Evolutionary conservation across 1,140 invertebrate species (phyloP), one percentile per base, ranked within the genome.

Genomic region (Drosophila lacertosa): DNA sequence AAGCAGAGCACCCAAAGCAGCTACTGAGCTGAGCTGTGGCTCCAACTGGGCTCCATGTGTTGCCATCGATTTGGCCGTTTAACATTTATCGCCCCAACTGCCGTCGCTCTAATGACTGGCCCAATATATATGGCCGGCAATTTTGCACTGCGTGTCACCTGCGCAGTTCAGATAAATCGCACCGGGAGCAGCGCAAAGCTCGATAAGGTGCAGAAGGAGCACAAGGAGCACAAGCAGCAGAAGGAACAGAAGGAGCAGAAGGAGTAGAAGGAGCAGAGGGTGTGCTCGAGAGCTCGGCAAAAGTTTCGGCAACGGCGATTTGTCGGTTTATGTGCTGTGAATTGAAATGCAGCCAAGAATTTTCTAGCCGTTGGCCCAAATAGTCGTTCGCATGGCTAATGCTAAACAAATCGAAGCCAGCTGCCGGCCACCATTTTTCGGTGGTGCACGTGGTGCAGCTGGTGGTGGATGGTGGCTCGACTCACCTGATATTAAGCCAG

Each of bases 41-140:
- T 54, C 16, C 39, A 6, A 16, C 26, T 13, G 37, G 3, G 7
- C 16, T 6, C 13, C 80, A 84, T 86, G 82, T 86, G 80, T 81
- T 86, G 81, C 77, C 80, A 86, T 84, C 81, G 82, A 84, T 84
- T 84, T 84, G 81, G 68, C 80, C 80, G 82, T 86, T 86, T 77
- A 84, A 86, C 80, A 86, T 84, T 86, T 84, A 84, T 84, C 77
- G 80, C 60, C 68, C 51, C 18, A 74, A 51, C 62, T 73, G 65
- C 33, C 33, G 42, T 16, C 51, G 24, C 65, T 66, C 70, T 68
- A 73, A 73, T 47, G 66, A 74, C 66, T 74, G 42, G 26, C 24
- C 44, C 80, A 76, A 86, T 86, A 88, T 88, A 88, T 86, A 88
- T 84, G 77, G 71, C 77, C 64, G 67, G 77, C 81, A 81, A 74